phyloP scores from a whole-genome alignment of 1,140 invertebrate genomes.

The Drosophila truncata region DNA sequence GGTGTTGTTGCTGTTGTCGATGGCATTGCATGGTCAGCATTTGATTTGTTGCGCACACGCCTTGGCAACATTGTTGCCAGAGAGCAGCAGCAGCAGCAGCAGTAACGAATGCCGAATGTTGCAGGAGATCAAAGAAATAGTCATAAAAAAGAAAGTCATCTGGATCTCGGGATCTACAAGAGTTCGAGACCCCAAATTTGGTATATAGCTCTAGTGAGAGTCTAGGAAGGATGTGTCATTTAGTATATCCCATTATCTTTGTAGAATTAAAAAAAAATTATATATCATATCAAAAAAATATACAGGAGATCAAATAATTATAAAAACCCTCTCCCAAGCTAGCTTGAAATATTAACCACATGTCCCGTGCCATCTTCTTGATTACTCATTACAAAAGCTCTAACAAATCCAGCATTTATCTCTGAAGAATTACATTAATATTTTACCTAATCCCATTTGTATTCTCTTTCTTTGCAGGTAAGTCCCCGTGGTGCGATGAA shows the following conservation, averaged over 20 bases:
- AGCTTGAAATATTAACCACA: no score
- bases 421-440: not conserved
- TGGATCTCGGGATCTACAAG: slow-evolving; percentile 11
- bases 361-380: not conserved
- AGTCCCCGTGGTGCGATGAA: slow-evolving; percentile 53
- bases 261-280: not conserved
- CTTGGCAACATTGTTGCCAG: slow-evolving; percentile 74
- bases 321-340: not conserved
- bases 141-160: slow-evolving; percentile 16
- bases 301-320: not conserved
- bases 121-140: slow-evolving; percentile 19
- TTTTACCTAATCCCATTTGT: not conserved
- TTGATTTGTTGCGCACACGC: slow-evolving; percentile 77
- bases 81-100: slow-evolving; percentile 3
- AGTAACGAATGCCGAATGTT: slow-evolving; percentile 41
- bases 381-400: not conserved
- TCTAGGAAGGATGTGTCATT: no score
- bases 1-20: slow-evolving; percentile 54
- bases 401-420: not conserved
- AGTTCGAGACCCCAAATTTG: not conserved
- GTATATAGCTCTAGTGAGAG: not conserved
- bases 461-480: slow-evolving; percentile 60
- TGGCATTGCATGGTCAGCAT: slow-evolving; percentile 69
- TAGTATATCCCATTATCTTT: not conserved
- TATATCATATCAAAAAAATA: no score